Evolutionary conservation across 2,888 invertebrate genomes (phyloP).

Genomic region (Acrocyrtus sp.): DNA sequence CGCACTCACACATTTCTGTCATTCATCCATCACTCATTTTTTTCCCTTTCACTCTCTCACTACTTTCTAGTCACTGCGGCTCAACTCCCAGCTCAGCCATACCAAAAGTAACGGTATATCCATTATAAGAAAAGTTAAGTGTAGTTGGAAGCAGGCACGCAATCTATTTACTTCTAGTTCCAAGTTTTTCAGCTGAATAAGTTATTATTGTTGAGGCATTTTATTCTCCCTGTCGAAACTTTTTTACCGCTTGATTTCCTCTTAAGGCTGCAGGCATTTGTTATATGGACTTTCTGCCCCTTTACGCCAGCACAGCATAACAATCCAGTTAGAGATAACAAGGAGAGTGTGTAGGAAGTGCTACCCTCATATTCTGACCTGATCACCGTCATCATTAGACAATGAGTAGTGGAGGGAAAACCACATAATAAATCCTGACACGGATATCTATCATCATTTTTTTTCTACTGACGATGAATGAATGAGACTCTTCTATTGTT

Average conservation of each 20-base stretch:
- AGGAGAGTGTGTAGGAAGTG: background rate
- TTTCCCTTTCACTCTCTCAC: background rate
- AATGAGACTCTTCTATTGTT: background rate
- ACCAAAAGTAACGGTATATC: no score
- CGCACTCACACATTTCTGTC: background rate
- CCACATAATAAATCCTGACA: conserved; percentile 29
- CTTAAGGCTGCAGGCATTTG: background rate
- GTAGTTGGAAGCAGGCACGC: background rate
- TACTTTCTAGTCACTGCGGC: background rate
- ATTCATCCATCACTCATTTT: background rate
- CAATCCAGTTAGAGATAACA: background rate
- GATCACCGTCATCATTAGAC: conserved; percentile 14
- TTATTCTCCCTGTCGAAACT: background rate
- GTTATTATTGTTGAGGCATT: conserved; percentile 13
- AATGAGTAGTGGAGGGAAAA: conserved; percentile 17
- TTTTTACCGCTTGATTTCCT: background rate
- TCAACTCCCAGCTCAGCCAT: no score
- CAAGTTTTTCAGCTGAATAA: conserved; percentile 25
- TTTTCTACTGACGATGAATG: background rate
- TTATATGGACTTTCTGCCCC: background rate
- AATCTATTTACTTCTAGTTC: conserved; percentile 4
- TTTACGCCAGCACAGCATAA: no score
- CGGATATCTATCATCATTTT: conserved; percentile 21
- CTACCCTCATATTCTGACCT: background rate
- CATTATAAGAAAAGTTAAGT: background rate